These are phyloP conservation scores for Leptopilina syphax DNA, from an alignment of 2,888 invertebrate genomes.

Conservation along the genomic window DNA sequence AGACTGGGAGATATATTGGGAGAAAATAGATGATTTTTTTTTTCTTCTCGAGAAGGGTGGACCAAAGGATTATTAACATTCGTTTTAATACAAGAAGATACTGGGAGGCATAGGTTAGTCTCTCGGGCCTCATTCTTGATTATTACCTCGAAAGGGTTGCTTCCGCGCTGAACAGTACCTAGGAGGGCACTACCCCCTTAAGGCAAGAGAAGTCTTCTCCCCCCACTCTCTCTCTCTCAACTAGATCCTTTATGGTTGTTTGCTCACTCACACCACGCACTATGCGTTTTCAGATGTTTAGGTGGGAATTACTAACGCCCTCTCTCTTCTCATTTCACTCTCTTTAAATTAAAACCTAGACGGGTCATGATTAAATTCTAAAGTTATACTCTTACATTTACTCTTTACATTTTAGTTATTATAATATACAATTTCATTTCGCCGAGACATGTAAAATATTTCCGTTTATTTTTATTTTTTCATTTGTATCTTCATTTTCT, in stretches of 20 bases:
- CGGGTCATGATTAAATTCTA: slow-evolving; percentile 3
- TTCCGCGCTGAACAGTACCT: slow-evolving; percentile 71
- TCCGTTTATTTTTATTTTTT: too few species aligned
- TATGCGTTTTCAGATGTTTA: slow-evolving; percentile 50
- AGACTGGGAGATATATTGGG: not conserved
- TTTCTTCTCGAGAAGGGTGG: not conserved
- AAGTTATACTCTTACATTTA: not conserved
- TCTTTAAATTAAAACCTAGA: slow-evolving; percentile 23
- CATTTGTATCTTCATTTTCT: too few species aligned
- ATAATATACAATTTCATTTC: too few species aligned
- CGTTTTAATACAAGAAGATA: slow-evolving; percentile 70
- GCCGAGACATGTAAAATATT: too few species aligned
- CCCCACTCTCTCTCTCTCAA: slow-evolving; percentile 42
- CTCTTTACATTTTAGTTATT: not conserved
- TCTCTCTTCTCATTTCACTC: slow-evolving; percentile 33
- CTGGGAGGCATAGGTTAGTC: slow-evolving; percentile 62
- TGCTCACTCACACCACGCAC: slow-evolving; percentile 56
- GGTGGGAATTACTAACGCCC: slow-evolving; percentile 46
- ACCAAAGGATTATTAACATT: slow-evolving; percentile 69
- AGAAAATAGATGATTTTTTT: not conserved
- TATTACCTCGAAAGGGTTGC: slow-evolving; percentile 76
- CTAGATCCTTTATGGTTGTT: slow-evolving; percentile 62
- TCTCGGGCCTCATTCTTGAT: slow-evolving; percentile 74
- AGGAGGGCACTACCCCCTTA: slow-evolving; percentile 67
- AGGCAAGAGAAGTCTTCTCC: slow-evolving; percentile 52